Conservation (phyloP, 2,113 vertebrate species). For the Oxyruncus cristatus region DNA sequence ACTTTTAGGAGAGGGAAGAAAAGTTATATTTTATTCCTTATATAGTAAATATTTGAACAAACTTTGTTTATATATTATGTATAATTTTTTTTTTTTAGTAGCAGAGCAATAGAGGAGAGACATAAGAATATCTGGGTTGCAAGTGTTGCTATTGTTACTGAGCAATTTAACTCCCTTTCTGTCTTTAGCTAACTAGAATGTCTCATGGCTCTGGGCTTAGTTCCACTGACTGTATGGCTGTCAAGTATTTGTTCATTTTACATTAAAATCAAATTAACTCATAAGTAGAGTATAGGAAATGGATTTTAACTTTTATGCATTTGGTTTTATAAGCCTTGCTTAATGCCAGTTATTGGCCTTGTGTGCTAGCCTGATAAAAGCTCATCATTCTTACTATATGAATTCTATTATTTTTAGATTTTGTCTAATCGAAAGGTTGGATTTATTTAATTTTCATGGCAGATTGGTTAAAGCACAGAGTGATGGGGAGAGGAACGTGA, state of each 20-base stretch:
- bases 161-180: background rate
- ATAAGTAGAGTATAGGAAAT: background rate
- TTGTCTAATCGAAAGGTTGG: background rate
- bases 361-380: background rate
- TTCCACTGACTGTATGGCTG: background rate
- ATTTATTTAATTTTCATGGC: background rate
- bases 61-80: background rate
- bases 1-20: background rate
- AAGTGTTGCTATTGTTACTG: background rate
- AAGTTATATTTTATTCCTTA: background rate
- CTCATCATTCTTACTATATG: background rate
- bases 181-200: background rate
- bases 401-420: background rate
- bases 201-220: background rate
- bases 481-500: background rate
- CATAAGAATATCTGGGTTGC: background rate
- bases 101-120: background rate
- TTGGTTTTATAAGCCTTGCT: background rate
- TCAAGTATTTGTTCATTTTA: background rate
- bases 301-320: background rate
- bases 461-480: background rate
- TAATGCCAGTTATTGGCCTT: background rate
- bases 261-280: background rate
- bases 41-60: background rate
- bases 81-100: background rate